phyloP scores from a whole-genome alignment of 2,888 invertebrate genomes.

The Clusia tigrina region DNA sequence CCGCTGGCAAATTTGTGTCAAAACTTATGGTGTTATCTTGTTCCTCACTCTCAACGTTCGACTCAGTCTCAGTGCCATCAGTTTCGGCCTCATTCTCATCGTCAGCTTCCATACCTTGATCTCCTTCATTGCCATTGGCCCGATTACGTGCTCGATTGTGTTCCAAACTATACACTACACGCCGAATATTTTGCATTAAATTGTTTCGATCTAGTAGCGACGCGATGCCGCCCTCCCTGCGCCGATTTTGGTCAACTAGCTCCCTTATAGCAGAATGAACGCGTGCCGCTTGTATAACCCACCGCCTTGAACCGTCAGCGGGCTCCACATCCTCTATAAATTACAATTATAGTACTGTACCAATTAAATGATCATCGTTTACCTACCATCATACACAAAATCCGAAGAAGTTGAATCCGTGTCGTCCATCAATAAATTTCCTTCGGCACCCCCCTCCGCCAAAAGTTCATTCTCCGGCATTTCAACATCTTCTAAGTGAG shows the following conservation, averaged over 20 bases:
- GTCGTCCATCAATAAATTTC: too few relatives aligned
- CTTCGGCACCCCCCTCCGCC: too few relatives aligned
- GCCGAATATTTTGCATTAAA: constrained; percentile 53
- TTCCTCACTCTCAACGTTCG: constrained; percentile 33
- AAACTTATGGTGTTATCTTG: constrained; percentile 55
- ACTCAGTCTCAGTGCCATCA: not conserved
- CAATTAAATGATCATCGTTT: too few relatives aligned
- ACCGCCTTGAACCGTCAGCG: too few relatives aligned
- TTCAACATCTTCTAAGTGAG: too few relatives aligned
- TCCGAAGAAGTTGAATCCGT: too few relatives aligned
- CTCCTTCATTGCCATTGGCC: not conserved
- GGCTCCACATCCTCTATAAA: too few relatives aligned
- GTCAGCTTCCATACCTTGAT: not conserved
- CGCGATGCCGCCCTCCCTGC: constrained; percentile 45
- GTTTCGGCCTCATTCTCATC: not conserved
- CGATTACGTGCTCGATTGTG: constrained; percentile 35
- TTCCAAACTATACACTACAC: constrained; percentile 52
- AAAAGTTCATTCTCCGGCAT: too few relatives aligned
- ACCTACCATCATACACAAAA: too few relatives aligned
- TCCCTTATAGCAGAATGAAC: constrained; percentile 43
- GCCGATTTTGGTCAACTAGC: constrained; percentile 42
- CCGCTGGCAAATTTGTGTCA: constrained; percentile 68
- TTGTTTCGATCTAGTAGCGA: constrained; percentile 43
- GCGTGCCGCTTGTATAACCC: constrained; percentile 23
- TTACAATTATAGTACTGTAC: too few relatives aligned